phyloP scores from a whole-genome alignment of 2,113 vertebrate species.

The Notechis scutatus region DNA sequence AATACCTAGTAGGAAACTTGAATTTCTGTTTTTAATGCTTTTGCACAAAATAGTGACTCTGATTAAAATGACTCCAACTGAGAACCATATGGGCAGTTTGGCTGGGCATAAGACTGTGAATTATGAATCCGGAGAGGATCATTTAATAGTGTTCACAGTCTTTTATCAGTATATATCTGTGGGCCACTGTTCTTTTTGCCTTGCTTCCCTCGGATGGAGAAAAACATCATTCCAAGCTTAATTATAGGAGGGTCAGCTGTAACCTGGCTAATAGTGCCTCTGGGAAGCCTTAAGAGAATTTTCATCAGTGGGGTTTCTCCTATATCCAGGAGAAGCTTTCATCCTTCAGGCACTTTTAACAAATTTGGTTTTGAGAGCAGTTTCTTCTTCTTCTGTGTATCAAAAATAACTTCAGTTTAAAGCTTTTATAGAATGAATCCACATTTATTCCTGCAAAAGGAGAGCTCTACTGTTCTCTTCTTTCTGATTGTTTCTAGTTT shows the following conservation, averaged over 20 bases:
- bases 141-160: slow-evolving; percentile 19
- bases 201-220: slow-evolving; percentile 20
- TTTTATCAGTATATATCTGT: slow-evolving; percentile 22
- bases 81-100: slow-evolving; percentile 47
- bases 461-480: slow-evolving; percentile 7
- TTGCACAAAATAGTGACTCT: slow-evolving; percentile 27
- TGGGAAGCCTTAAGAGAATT: background rate
- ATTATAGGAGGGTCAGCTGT: background rate
- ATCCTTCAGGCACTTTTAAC: slow-evolving; percentile 1
- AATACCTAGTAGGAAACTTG: slow-evolving; percentile 49
- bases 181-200: slow-evolving; percentile 13
- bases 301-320: slow-evolving; percentile 20
- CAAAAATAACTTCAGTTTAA: background rate
- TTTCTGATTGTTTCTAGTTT: background rate
- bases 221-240: background rate
- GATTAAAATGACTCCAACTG: slow-evolving; percentile 41
- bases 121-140: slow-evolving; percentile 34
- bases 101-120: slow-evolving; percentile 21
- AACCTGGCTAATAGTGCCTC: background rate
- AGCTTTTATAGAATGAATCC: background rate
- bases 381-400: background rate
- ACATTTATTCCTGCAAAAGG: background rate
- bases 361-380: slow-evolving; percentile 8
- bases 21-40: slow-evolving; percentile 26
- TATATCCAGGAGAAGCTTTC: slow-evolving; percentile 5